Base-by-base conservation (phyloP, 2,888 invertebrate species). In the Nomada hirtipes region DNA sequence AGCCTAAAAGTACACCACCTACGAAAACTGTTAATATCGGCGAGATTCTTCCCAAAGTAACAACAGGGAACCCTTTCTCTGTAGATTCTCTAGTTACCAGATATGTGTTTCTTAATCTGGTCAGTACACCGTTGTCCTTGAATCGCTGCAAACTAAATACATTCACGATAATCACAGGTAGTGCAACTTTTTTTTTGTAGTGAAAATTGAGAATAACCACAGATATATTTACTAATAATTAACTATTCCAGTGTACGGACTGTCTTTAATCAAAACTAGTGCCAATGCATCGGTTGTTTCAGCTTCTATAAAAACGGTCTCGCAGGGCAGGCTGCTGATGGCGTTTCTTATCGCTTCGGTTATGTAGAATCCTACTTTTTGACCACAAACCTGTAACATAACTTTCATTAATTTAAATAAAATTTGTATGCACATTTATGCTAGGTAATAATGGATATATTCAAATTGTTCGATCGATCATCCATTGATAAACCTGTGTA, bases 311-410 rank as follows among this genome's bases (percentile, higher is more conserved):
- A 71, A 73, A 1, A 75, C 78, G 13, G 90, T 44, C 11, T 88
- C 81, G 64, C 92, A 92, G 0, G 88, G 86, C n/a, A 90, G 52
- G 36, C 77, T 20, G 10, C 68, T 85, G 2, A 86, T 53, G 0
- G 88, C 82, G 4, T 84, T 76, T 4, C 82, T 84, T 29, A 89
- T 74, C 0, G 80, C 86, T 23, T 90, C 89, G n/a, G 86, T 89
- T 26, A 87, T 42, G 52, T 86, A 90, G 71, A 92, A 91, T 2
- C 89, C 92, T 3, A 91, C 87, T 26, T 82, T 89, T 20, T 85
- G 83, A 7, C 64, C n/a, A 76, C 92, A 92, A 4, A 91, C 85
- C 92, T 92, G 15, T 2, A 67, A 13, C 74, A 47, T 29, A 20
- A 4, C 18, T 55, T 3, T 47, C 13, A 44, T 23, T 15, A 18